Base-by-base conservation (phyloP, 2,797 vertebrate species). In the Alauda arvensis region DNA sequence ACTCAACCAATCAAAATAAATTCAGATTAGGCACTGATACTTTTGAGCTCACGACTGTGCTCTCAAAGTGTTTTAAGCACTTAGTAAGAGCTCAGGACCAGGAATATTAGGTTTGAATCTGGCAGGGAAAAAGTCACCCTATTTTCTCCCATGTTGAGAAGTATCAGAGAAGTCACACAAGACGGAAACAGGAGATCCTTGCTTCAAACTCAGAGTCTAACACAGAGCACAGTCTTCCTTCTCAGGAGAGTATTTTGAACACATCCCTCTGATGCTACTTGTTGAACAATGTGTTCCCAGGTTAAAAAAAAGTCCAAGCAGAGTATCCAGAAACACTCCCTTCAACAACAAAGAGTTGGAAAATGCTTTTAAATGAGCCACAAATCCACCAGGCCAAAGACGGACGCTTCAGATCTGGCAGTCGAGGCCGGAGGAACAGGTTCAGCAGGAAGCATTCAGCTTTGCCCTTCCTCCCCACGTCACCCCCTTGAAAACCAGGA, bases 351-450 rank as follows among this genome's bases (percentile, higher is more conserved):
- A 85, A 85, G 79, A 78, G 43, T 2, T 74, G 43, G 43, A 89
- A 91, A 94, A 90, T 25, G 43, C 57, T 92, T 89, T 90, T 72
- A 84, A 85, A 93, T n/a, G 72, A 94, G 88, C 55, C 75, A 89
- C 70, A 81, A 31, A 89, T 83, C 31, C 69, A 87, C 18, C 87
- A 87, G 75, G 65, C 80, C 81, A 85, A 79, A 81, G 85, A 59
- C 72, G 70, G 57, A 80, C 0, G 6, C 60, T 70, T 79, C 83
- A 83, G 68, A 92, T 45, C 71, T 91, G 85, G 78, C 91, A 88
- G 43, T 43, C 0, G 0, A 88, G 39, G 62, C 90, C 0, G 4
- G 93, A 91, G 56, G 68, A 94, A 95, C 92, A 90, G 91, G 90
- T 91, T 91, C 37, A 85, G 87, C 86, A 89, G 89, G 88, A 94